These are phyloP conservation scores for Cremastinae sp. DNA, from an alignment of 2,888 invertebrate genomes.

Conservation along the genomic window DNA sequence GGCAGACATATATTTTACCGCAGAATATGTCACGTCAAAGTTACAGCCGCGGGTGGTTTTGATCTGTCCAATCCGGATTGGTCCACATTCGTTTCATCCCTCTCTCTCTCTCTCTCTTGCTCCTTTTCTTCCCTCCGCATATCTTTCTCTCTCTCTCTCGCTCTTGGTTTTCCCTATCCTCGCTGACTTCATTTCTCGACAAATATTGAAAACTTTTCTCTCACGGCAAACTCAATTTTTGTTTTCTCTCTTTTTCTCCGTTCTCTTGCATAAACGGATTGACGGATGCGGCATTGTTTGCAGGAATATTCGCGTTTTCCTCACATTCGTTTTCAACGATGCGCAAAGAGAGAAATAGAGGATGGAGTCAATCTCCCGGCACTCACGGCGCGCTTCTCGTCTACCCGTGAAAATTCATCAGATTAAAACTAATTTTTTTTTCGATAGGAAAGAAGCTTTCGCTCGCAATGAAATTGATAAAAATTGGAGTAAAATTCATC, in stretches of 20 bases:
- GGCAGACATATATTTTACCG: conserved; percentile 51
- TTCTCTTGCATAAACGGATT: conserved; percentile 1
- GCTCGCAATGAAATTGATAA: background rate
- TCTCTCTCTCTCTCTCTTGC: conserved; percentile 16
- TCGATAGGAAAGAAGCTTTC: conserved; percentile 3
- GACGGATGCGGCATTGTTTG: conserved; percentile 8
- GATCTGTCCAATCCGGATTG: conserved; percentile 28
- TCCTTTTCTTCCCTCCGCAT: background rate
- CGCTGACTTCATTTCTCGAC: conserved; percentile 10
- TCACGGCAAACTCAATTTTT: background rate
- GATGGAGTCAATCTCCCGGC: background rate
- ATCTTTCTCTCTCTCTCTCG: conserved; percentile 9
- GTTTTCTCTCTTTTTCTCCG: background rate
- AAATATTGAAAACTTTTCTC: conserved; percentile 34
- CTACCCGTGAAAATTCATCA: background rate
- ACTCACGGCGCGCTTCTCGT: background rate
- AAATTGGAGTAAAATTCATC: background rate
- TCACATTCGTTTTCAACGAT: conserved; percentile 9
- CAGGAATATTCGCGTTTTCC: conserved; percentile 6
- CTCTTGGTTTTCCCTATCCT: conserved; percentile 4
- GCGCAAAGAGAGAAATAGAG: background rate
- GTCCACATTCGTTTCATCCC: conserved; percentile 4
- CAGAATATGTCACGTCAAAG: conserved; percentile 58
- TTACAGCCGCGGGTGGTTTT: conserved; percentile 51
- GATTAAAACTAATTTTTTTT: conserved; percentile 10